Evolutionary conservation across 2,113 vertebrate species (phyloP).

Genomic region (Eptesicus fuscus): DNA sequence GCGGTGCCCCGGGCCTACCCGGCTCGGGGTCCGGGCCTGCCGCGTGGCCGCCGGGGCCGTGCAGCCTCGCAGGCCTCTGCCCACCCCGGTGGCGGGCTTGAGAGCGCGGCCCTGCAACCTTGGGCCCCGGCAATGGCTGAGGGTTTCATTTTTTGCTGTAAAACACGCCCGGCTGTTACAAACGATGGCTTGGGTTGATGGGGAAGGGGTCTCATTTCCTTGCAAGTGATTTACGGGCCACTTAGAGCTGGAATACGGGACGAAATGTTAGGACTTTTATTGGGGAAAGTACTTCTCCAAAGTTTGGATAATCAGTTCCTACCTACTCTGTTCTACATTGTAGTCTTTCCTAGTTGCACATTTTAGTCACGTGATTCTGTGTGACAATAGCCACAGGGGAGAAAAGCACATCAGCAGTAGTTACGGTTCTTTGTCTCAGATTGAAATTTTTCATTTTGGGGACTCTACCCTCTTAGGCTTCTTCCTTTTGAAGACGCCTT

Average conservation of each 20-base stretch:
- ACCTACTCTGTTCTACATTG: not conserved
- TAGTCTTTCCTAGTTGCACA: not conserved
- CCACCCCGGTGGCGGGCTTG: not conserved
- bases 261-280: not conserved
- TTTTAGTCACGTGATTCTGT: not conserved
- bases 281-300: not conserved
- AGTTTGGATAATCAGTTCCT: not conserved
- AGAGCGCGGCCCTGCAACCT: not conserved
- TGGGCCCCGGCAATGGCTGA: rapidly evolving
- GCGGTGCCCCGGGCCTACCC: not conserved
- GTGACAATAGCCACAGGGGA: not conserved
- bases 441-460: not conserved
- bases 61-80: not conserved
- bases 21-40: not conserved
- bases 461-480: not conserved
- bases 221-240: not conserved
- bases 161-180: not conserved
- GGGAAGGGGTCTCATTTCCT: not conserved
- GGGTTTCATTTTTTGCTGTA: not conserved
- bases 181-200: not conserved
- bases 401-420: not conserved
- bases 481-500: not conserved
- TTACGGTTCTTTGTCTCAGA: not conserved
- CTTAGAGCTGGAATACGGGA: not conserved
- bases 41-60: not conserved